Evolutionary conservation across 2,888 invertebrate species (phyloP).

Genomic region (Nudaria mundana): DNA sequence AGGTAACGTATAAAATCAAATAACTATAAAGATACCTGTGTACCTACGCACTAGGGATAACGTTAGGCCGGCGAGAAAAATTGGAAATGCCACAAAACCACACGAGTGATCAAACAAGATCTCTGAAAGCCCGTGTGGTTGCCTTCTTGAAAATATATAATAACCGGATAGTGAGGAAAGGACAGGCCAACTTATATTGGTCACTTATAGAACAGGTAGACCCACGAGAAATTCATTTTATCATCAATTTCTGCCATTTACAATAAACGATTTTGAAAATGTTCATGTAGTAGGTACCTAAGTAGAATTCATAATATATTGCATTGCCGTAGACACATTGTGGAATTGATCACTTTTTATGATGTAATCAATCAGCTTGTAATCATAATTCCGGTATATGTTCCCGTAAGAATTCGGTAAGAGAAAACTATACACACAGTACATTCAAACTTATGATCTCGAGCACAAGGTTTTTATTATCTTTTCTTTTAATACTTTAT

Average conservation of each 20-base stretch:
- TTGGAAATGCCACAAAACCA: conserved; percentile 36
- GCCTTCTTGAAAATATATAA: conserved; percentile 6
- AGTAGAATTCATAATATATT: too few species aligned
- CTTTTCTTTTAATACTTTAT: too few species aligned
- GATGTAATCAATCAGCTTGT: too few species aligned
- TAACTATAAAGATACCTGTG: conserved; percentile 11
- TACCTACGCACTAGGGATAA: conserved; percentile 18
- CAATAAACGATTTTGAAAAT: conserved; percentile 9
- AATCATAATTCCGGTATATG: too few species aligned
- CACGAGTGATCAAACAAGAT: conserved; percentile 26
- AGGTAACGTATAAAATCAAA: conserved; percentile 13
- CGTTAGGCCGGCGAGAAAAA: conserved; percentile 20
- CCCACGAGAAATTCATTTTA: conserved; percentile 9
- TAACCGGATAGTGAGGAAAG: conserved; percentile 8
- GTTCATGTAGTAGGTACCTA: too few species aligned
- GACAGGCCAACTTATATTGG: conserved; percentile 11
- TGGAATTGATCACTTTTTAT: too few species aligned
- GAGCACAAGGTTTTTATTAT: too few species aligned
- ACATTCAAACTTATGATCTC: too few species aligned
- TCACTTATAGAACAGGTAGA: conserved; percentile 9
- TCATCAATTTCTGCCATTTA: conserved; percentile 4
- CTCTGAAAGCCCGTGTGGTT: conserved; percentile 19
- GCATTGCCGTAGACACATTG: too few species aligned
- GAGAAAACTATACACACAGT: too few species aligned
- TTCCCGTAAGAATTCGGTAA: too few species aligned